Evolutionary conservation across 2,888 invertebrate species (phyloP), one percentile per base, ranked within the genome.

Genomic region (Drosophila lutescens): DNA sequence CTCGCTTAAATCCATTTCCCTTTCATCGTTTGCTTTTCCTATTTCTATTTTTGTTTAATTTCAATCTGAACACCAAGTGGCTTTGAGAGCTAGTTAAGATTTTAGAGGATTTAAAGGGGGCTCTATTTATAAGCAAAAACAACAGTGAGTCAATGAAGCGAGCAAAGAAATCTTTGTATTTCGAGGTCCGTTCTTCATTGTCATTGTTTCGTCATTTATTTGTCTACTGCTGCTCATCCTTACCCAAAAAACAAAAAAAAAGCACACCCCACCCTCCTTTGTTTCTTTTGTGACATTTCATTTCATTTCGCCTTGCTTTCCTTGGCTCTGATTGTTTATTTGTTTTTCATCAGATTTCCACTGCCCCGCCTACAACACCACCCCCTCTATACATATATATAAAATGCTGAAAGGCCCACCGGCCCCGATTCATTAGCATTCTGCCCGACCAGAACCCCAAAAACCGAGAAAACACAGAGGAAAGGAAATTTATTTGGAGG

Each of bases 391-490:
- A 26, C 2, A 26, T 6, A 6, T 26, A 9, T 30, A 26, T 41
- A 59, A 23, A 32, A n/a, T 57, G 17, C 23, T 47, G 15, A 15
- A 15, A 5, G 30, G 53, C 41, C 51, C 23, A 17, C 47, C 26
- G 17, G 12, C 46, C 56, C 44, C 59, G 74, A 78, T 84, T 85
- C 86, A 87, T 86, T 88, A 86, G 77, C 80, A 88, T 89, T 88
- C 84, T 76, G 80, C 76, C 79, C 78, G 70, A 65, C 77, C 78
- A 71, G 74, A 78, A 73, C 36, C 41, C 54, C 47, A 61, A 55
- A 10, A 30, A 34, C 4, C 13, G 13, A n/a, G 38, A n/a, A 13
- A 38, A 7, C 6, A 15, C 6, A 15, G 12, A 46, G 20, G 9
- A 65, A 56, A 10, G 20, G 36, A 38, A 50, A 68, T 70, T 57